phyloP scores from a whole-genome alignment of 2,888 invertebrate genomes.

The Cenopis cana region DNA sequence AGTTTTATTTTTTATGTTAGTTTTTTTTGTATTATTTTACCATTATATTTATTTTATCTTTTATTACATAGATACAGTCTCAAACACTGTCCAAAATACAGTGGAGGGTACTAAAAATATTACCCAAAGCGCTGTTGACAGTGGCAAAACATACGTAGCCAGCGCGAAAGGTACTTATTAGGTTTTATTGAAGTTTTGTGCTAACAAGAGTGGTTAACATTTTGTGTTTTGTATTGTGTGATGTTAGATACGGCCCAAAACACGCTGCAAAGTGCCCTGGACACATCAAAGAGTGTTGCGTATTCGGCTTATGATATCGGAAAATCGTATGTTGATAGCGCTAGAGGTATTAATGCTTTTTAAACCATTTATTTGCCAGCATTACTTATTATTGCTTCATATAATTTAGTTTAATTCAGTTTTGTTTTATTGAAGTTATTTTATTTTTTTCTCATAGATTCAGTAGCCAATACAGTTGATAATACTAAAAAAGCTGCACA shows the following conservation, averaged over 20 bases:
- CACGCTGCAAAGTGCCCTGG: conserved; percentile 56
- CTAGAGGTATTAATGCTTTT: conserved; percentile 57
- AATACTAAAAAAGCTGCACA: conserved; percentile 76
- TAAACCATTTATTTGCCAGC: conserved; percentile 29
- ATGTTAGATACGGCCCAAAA: conserved; percentile 57
- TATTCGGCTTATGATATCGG: conserved; percentile 63
- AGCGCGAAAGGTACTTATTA: conserved; percentile 62
- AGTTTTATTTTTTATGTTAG: background rate
- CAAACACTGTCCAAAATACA: conserved; percentile 61
- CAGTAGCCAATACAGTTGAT: conserved; percentile 71
- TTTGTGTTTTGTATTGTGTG: conserved; percentile 42
- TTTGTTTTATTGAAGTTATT: conserved; percentile 39
- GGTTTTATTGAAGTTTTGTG: conserved; percentile 28
- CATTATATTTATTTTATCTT: conserved; percentile 47
- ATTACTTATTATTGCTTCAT: conserved; percentile 38
- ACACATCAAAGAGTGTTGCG: conserved; percentile 62
- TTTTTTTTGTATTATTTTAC: conserved; percentile 38
- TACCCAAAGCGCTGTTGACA: conserved; percentile 61
- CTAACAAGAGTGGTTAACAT: conserved; percentile 42
- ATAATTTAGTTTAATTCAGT: conserved; percentile 32
- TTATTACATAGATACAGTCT: conserved; percentile 63
- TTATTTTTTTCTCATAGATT: conserved; percentile 62
- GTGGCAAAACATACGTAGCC: conserved; percentile 61
- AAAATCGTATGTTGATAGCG: conserved; percentile 60
- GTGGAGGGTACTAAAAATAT: conserved; percentile 63